A percentile compares a stretch with the other conserved stretches of the same genome.
Evolutionary conservation across 2,888 invertebrate genomes (phyloP).

Genomic region (Carcina quercana): DNA sequence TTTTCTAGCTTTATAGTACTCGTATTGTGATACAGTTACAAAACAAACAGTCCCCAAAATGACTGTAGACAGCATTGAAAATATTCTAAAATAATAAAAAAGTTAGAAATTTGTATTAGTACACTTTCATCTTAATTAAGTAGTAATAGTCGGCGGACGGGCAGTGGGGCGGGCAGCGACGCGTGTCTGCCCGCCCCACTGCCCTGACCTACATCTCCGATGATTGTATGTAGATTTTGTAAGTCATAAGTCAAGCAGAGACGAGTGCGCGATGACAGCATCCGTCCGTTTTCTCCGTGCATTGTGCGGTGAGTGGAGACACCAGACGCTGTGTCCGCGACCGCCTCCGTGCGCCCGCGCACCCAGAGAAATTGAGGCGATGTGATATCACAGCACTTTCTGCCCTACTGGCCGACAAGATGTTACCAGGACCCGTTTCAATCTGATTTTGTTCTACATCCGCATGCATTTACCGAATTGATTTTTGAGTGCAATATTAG

Average conservation of each 20-base stretch:
- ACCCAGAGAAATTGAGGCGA: conserved; percentile 58
- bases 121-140: too few species aligned
- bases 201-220: conserved; percentile 63
- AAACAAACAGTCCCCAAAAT: too few species aligned
- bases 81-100: too few species aligned
- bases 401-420: conserved; percentile 57
- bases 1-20: too few species aligned
- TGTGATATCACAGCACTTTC: conserved; percentile 47
- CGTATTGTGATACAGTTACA: too few species aligned
- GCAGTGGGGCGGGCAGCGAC: conserved; percentile 23
- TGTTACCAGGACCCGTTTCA: conserved; percentile 23
- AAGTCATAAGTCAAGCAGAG: conserved; percentile 62
- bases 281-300: conserved; percentile 59
- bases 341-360: conserved; percentile 22
- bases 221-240: conserved; percentile 72
- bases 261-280: conserved; percentile 55
- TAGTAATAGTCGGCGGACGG: too few species aligned
- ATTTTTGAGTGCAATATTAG: too few species aligned
- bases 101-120: too few species aligned
- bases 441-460: too few species aligned
- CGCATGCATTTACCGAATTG: too few species aligned
- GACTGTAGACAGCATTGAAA: too few species aligned
- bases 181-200: conserved; percentile 53
- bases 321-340: conserved; percentile 19
- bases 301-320: conserved; percentile 39